Evolutionary conservation across 1,140 invertebrate genomes (phyloP).

Genomic region (Vanessa atalanta): DNA sequence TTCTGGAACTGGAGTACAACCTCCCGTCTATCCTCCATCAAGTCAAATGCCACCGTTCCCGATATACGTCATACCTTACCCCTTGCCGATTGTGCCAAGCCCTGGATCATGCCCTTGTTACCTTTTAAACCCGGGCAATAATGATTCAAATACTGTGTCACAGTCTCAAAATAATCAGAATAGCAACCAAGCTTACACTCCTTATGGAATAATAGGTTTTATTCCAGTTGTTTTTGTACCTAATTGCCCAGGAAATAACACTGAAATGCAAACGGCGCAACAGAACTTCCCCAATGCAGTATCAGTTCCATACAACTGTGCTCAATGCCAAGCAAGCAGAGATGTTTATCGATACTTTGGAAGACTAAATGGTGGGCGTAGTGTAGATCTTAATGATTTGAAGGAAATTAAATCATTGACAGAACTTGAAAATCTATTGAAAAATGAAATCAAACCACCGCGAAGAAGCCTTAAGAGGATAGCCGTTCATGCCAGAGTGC

Average conservation of each 20-base stretch:
- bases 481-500: constrained; percentile 55
- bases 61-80: constrained; percentile 81
- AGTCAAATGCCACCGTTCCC: constrained; percentile 73
- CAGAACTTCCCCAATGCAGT: constrained; percentile 82
- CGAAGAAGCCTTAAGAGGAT: constrained; percentile 58
- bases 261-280: constrained; percentile 73
- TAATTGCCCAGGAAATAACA: constrained; percentile 79
- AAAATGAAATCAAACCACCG: constrained; percentile 63
- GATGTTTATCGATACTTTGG: constrained; percentile 60
- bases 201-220: constrained; percentile 81
- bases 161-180: constrained; percentile 46
- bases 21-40: constrained; percentile 57
- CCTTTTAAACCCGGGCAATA: constrained; percentile 74
- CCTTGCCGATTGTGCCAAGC: constrained; percentile 80
- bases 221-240: constrained; percentile 83
- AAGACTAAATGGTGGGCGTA: constrained; percentile 62
- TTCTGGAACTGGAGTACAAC: constrained; percentile 76
- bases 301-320: constrained; percentile 73
- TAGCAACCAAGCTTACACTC: constrained; percentile 52
- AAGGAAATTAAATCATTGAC: constrained; percentile 64
- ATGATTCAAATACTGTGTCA: constrained; percentile 46
- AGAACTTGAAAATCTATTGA: constrained; percentile 65
- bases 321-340: constrained; percentile 65
- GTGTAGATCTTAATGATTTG: constrained; percentile 53
- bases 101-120: constrained; percentile 81